A percentile compares a stretch with the other conserved stretches of the same genome.
phyloP scores from a whole-genome alignment of 2,888 invertebrate species.

The Drosophila paracracens region DNA sequence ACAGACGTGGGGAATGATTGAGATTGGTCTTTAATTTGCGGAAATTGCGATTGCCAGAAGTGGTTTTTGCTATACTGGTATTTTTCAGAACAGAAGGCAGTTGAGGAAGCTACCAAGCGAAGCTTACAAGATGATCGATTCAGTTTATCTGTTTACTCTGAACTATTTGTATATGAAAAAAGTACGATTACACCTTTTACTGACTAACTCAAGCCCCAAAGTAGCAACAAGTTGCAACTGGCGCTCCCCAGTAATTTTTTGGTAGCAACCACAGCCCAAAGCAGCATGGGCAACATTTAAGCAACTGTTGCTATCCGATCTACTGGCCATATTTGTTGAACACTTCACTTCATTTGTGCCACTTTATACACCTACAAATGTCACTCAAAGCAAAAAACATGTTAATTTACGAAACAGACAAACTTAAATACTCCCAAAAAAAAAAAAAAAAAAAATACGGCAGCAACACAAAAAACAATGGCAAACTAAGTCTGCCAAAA shows the following conservation, averaged over 20 bases:
- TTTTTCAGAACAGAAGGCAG: background rate
- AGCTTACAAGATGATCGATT: constrained; percentile 1
- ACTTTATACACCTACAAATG: constrained; percentile 80
- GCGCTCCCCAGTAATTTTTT: constrained; percentile 43
- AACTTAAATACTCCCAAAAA: constrained; percentile 57
- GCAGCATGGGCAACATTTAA: constrained; percentile 35
- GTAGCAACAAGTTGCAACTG: constrained; percentile 32
- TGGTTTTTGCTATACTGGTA: constrained; percentile 8
- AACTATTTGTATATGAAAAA: background rate
- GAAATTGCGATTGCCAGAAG: constrained; percentile 61
- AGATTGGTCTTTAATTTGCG: constrained; percentile 76
- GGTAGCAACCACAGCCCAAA: constrained; percentile 24
- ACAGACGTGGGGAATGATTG: constrained; percentile 69
- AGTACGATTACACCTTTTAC: background rate
- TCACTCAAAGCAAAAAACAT: constrained; percentile 77
- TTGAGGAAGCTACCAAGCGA: constrained; percentile 5
- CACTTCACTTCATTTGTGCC: constrained; percentile 80
- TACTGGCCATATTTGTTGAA: constrained; percentile 73
- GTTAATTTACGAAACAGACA: constrained; percentile 68
- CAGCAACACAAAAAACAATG: constrained; percentile 40
- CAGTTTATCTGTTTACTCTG: background rate
- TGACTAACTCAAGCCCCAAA: constrained; percentile 8
- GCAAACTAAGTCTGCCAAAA: constrained; percentile 54
- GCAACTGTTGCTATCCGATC: constrained; percentile 56
- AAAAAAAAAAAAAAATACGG: constrained; percentile 4